Percentiles rank a stretch among this genome's conserved stretches.
Conservation (phyloP, 2,797 vertebrate genomes). For the Tangara arthus region DNA sequence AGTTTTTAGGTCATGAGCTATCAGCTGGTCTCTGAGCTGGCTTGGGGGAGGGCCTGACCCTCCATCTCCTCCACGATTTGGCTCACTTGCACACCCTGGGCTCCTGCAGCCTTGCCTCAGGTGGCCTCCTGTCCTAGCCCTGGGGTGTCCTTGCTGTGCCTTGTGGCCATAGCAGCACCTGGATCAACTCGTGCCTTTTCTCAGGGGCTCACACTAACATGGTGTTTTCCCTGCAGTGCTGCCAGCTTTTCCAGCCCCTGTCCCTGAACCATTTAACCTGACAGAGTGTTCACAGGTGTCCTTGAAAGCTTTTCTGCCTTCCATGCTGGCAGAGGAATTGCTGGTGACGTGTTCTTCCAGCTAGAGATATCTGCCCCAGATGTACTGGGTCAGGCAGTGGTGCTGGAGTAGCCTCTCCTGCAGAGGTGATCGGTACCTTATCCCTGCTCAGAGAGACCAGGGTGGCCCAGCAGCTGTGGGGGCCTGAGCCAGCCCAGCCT, state of each 20-base stretch:
- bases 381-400: neutral
- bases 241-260: neutral
- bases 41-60: neutral
- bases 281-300: neutral
- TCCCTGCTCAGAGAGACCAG: neutral
- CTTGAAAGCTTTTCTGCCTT: neutral
- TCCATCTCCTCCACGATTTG: accelerated
- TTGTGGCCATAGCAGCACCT: neutral
- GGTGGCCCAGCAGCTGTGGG: neutral
- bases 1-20: neutral
- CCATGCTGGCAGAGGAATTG: neutral
- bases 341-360: neutral
- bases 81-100: neutral
- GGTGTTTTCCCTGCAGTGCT: neutral
- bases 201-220: neutral
- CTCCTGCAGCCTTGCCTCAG: neutral
- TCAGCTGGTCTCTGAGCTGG: neutral
- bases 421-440: neutral
- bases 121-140: neutral
- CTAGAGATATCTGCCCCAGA: neutral
- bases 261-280: neutral
- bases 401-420: neutral
- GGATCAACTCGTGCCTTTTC: slow-evolving; percentile 28
- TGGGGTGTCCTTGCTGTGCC: neutral
- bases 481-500: neutral